Percentiles rank a stretch among this genome's conserved stretches.
phyloP scores from a whole-genome alignment of 2,888 invertebrate genomes.

The Craniophora ligustri region DNA sequence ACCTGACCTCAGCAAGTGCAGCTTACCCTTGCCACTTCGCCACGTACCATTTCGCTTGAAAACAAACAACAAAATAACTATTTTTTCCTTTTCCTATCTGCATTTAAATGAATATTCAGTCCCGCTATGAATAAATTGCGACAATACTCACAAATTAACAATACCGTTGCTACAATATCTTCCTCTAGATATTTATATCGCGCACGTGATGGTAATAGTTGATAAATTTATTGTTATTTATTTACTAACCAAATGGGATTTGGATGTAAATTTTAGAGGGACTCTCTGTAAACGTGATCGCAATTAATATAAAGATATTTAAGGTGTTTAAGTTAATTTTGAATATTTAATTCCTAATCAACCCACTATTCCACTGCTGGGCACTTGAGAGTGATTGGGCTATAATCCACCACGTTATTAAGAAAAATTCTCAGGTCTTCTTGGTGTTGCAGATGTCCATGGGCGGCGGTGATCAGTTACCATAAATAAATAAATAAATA shows the following conservation, averaged over 20 bases:
- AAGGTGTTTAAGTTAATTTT: background rate
- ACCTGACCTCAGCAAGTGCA: too few relatives aligned
- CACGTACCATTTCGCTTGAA: too few relatives aligned
- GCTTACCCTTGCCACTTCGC: too few relatives aligned
- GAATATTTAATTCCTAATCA: too few relatives aligned
- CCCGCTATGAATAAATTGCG: slow-evolving; percentile 21
- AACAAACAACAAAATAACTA: too few relatives aligned
- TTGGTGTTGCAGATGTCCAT: too few relatives aligned
- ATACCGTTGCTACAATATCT: slow-evolving; percentile 25
- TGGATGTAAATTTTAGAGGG: slow-evolving; percentile 20
- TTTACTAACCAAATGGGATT: slow-evolving; percentile 18
- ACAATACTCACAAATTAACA: slow-evolving; percentile 46
- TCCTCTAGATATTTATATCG: slow-evolving; percentile 35
- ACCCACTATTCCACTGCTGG: too few relatives aligned
- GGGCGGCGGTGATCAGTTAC: too few relatives aligned
- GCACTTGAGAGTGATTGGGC: too few relatives aligned
- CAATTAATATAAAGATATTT: slow-evolving; percentile 11
- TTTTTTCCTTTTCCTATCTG: slow-evolving; percentile 25
- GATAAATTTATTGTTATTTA: slow-evolving; percentile 36
- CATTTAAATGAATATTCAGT: slow-evolving; percentile 33
- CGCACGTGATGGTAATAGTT: slow-evolving; percentile 36
- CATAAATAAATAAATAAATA: too few relatives aligned
- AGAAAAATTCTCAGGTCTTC: too few relatives aligned
- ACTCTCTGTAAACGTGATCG: slow-evolving; percentile 21
- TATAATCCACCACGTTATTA: too few relatives aligned